Percentiles rank a stretch among this genome's conserved stretches.
Evolutionary conservation across 2,888 invertebrate species (phyloP).

Genomic region (Caenorhabditis sp.): DNA sequence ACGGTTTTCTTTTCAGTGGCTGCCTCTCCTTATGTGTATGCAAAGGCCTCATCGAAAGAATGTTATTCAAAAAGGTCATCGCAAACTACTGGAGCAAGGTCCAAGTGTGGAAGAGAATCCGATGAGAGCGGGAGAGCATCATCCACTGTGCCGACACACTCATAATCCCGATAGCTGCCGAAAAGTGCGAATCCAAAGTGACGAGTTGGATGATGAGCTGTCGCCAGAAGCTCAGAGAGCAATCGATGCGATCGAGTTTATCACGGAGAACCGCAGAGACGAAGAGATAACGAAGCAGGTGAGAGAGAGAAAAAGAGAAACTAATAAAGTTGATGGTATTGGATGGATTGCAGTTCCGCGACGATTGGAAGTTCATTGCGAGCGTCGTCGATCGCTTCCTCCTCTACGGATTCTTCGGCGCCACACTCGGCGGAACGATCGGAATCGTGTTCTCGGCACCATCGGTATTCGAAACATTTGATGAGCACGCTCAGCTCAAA

Average conservation of each 20-base stretch:
- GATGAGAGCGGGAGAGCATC: slow-evolving; percentile 58
- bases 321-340: background rate
- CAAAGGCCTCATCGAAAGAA: slow-evolving; percentile 85
- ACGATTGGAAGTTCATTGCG: slow-evolving; percentile 82
- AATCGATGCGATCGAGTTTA: slow-evolving; percentile 78
- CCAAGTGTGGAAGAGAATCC: slow-evolving; percentile 55
- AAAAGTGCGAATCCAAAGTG: slow-evolving; percentile 56
- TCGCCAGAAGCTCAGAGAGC: slow-evolving; percentile 67
- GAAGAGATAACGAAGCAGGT: slow-evolving; percentile 78
- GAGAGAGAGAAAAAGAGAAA: background rate
- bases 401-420: slow-evolving; percentile 81
- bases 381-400: slow-evolving; percentile 81
- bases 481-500: slow-evolving; percentile 71
- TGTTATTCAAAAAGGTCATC: slow-evolving; percentile 55
- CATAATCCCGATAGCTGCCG: slow-evolving; percentile 56
- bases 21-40: slow-evolving; percentile 94
- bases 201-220: slow-evolving; percentile 55
- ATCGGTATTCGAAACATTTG: slow-evolving; percentile 80
- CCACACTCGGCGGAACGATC: slow-evolving; percentile 65
- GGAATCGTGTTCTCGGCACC: slow-evolving; percentile 80
- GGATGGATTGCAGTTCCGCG: slow-evolving; percentile 79
- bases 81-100: slow-evolving; percentile 46
- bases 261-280: slow-evolving; percentile 77
- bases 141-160: slow-evolving; percentile 61
- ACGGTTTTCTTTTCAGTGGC: slow-evolving; percentile 81